These are phyloP conservation scores for Apteryx mantelli DNA, from an alignment of 2,113 vertebrate species.

Conservation along the genomic window DNA sequence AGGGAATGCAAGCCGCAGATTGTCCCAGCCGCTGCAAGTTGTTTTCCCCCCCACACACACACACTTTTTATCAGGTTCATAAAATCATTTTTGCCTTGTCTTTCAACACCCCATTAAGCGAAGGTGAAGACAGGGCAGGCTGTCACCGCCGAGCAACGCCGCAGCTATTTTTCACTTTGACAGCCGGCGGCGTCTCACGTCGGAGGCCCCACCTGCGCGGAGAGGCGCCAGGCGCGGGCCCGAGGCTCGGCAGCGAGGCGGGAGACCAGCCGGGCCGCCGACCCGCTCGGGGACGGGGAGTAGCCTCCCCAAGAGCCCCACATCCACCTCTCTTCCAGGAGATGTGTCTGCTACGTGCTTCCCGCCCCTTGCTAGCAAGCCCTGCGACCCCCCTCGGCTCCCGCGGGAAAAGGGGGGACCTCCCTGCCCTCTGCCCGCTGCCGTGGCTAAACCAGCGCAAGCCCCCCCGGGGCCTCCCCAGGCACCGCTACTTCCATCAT, in stretches of 20 bases:
- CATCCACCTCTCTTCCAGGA: too few species aligned
- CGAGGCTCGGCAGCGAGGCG: background rate
- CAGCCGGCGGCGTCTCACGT: background rate
- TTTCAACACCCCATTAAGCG: constrained; percentile 23
- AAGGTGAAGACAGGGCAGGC: constrained; percentile 14
- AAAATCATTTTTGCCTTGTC: background rate
- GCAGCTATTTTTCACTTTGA: background rate
- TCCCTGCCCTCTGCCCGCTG: too few species aligned
- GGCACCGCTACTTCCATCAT: too few species aligned
- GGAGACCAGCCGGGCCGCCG: too few species aligned
- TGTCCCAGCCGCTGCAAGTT: background rate
- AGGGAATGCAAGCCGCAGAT: background rate
- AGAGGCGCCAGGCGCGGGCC: background rate
- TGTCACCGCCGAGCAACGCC: background rate
- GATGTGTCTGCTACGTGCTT: too few species aligned
- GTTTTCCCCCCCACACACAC: background rate
- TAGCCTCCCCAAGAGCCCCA: too few species aligned
- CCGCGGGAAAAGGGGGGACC: too few species aligned
- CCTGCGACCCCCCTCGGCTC: too few species aligned
- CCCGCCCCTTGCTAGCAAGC: background rate
- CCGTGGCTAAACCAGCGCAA: too few species aligned
- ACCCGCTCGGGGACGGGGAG: too few species aligned
- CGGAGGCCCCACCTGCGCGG: background rate
- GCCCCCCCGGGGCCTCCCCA: too few species aligned
- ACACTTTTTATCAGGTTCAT: background rate